phyloP scores from a whole-genome alignment of 2,797 vertebrate species.

The Tragelaphus eurycerus region DNA sequence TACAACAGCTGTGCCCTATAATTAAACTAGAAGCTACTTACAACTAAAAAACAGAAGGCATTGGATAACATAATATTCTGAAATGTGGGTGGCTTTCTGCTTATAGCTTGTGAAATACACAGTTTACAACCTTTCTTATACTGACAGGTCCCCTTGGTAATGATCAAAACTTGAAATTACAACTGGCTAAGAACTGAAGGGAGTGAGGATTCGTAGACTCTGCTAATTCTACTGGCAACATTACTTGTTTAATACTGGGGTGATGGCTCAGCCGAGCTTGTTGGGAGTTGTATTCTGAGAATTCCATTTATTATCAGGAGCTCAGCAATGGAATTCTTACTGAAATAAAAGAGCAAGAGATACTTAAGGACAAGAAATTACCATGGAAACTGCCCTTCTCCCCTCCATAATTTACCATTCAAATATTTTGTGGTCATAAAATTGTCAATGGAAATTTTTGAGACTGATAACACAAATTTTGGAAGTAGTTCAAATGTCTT shows the following conservation, averaged over 20 bases:
- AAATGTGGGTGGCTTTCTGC: not conserved
- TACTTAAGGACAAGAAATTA: not conserved
- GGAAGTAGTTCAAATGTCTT: not conserved
- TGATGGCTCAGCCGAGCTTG: not conserved
- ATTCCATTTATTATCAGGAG: not conserved
- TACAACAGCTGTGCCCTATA: not conserved
- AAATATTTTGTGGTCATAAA: not conserved
- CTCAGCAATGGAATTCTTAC: not conserved
- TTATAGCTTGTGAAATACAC: not conserved
- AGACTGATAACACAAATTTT: conserved; percentile 21
- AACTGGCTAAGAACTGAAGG: not conserved
- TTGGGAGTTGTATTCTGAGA: not conserved
- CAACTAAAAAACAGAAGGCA: not conserved
- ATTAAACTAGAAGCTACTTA: not conserved
- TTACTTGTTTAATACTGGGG: not conserved
- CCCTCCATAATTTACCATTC: not conserved
- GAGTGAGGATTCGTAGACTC: not conserved
- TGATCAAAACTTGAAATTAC: not conserved
- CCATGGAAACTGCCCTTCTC: not conserved
- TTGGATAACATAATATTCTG: conserved; percentile 12
- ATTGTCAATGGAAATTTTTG: conserved; percentile 35
- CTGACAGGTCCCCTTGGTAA: not conserved
- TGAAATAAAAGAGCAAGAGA: not conserved
- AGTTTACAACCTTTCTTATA: not conserved
- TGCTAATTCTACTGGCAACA: not conserved